Evolutionary conservation across 2,797 vertebrate species (phyloP).

Genomic region (Vespertilio murinus): DNA sequence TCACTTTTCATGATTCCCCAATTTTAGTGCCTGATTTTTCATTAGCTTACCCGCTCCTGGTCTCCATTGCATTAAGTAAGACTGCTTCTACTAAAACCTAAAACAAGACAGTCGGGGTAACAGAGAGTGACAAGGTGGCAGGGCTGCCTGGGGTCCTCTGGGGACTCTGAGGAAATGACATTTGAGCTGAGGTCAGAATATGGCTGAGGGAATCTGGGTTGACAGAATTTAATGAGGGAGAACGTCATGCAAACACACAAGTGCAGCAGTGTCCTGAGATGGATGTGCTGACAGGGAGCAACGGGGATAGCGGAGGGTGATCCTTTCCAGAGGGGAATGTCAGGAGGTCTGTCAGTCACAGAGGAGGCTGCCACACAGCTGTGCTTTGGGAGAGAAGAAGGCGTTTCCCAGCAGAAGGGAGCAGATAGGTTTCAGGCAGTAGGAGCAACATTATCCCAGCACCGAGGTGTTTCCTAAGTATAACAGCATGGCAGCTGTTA

Average conservation of each 20-base stretch:
- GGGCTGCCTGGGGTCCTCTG: not conserved
- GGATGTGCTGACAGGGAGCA: not conserved
- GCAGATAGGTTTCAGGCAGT: not conserved
- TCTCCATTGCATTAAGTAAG: not conserved
- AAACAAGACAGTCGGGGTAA: not conserved
- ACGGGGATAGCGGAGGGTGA: rapidly evolving
- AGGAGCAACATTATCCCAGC: no score
- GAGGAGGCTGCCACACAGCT: not conserved
- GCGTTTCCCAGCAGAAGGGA: not conserved
- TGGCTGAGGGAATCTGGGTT: not conserved
- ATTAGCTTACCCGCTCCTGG: not conserved
- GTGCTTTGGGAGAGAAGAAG: not conserved
- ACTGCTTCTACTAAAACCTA: not conserved
- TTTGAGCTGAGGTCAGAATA: not conserved
- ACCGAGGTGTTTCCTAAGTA: not conserved
- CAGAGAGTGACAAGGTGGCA: not conserved
- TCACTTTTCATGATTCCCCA: not conserved
- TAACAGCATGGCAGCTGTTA: not conserved
- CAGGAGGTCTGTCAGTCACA: not conserved
- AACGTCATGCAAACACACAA: not conserved
- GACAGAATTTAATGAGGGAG: not conserved
- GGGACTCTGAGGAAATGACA: not conserved
- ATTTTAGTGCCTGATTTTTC: not conserved
- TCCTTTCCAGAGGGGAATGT: not conserved
- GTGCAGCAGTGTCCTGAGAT: not conserved